Conservation (phyloP, 2,797 vertebrate species). For the Alfaro cultratus region DNA sequence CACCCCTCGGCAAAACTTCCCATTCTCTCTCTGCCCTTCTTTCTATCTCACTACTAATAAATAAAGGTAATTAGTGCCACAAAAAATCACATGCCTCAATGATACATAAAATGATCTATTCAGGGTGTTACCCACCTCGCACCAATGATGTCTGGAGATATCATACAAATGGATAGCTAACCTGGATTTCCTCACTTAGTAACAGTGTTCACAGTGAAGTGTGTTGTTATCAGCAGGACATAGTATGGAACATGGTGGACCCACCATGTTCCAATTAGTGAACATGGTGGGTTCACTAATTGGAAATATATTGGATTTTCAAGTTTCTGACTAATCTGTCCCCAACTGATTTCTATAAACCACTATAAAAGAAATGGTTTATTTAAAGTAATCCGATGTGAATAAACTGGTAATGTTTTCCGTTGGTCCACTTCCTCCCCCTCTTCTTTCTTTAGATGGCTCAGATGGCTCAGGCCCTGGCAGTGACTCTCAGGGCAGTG, state of each 20-base stretch:
- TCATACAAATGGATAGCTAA: not conserved
- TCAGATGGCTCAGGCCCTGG: constrained; percentile 97
- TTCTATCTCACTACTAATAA: not conserved
- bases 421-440: constrained; percentile 35
- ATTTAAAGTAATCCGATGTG: constrained; percentile 33
- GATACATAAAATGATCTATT: not conserved
- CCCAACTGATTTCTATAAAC: not conserved
- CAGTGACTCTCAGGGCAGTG: constrained; percentile 98
- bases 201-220: not conserved
- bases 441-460: constrained; percentile 84
- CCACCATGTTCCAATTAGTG: not conserved
- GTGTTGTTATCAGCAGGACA: not conserved
- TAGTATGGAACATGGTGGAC: not conserved
- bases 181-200: not conserved
- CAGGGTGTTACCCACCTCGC: not conserved
- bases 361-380: not conserved
- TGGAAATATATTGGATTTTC: not conserved
- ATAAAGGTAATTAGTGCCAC: not conserved
- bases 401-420: constrained; percentile 28
- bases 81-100: not conserved
- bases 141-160: not conserved
- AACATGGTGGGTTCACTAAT: not conserved
- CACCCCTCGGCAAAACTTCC: not conserved
- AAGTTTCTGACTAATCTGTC: not conserved
- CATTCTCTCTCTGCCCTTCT: not conserved